Evolutionary conservation across 2,888 invertebrate species (phyloP), one percentile per base, ranked within the genome.

Genomic region (Dexiosoma caninum): DNA sequence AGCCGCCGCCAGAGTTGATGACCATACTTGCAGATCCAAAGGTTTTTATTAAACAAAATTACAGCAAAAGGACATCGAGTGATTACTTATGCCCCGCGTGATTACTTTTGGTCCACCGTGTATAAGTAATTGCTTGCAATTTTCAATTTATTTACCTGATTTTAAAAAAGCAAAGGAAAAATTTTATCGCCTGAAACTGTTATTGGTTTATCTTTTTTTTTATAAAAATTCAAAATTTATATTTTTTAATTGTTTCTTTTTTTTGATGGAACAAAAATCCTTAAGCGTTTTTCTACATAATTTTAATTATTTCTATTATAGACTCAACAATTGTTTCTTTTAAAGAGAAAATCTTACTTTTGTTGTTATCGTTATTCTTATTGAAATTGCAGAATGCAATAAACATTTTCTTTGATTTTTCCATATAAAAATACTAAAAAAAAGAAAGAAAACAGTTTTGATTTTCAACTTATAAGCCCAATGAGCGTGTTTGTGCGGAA

Each of bases 321-420:
- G 44, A 49, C 19, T 59, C 27, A 59, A 49, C 9, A 32, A 19
- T 7, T 53, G 30, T 59, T 49, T 30, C 19, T 71, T 6, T 6
- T 27, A 27, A 27, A 27, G 7, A 14, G 12, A 49, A 37, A 27
- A 42, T 53, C 53, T 23, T 44, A 6, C 42, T 14, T 21, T 23
- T 60, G 21, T 32, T 42, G 12, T 53, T 42, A 30, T 49, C 27
- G 42, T 62, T n/a, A 27, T 27, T 27, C 3, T 3, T 60, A 14
- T 55, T 42, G 35, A 16, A 12, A 14, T 1, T 49, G 70, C 60
- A 53, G 37, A 51, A 55, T 69, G 78, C 74, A 70, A n/a, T n/a
- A n/a, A n/a, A 69, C 57, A 69, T 62, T 51, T 78, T 16, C n/a
- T 69, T 78, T 14, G 12, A 2, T n/a, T n/a, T n/a, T n/a, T n/a